These are phyloP conservation scores for Mesembrinibis cayennensis DNA, from an alignment of 2,113 vertebrate genomes.

Conservation along the genomic window DNA sequence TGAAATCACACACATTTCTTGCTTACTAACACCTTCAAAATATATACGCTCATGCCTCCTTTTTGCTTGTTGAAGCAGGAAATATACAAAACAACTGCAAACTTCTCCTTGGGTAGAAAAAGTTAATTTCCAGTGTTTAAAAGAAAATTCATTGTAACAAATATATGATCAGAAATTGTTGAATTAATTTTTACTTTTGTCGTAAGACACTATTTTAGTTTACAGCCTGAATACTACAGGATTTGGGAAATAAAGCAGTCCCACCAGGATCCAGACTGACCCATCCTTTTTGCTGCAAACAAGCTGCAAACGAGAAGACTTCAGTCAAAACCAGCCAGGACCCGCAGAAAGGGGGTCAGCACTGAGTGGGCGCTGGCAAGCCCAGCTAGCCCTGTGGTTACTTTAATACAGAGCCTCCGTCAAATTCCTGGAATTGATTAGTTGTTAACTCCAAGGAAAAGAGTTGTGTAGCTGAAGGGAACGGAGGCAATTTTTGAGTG, in stretches of 20 bases:
- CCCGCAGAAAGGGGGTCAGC: neutral
- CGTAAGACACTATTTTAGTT: neutral
- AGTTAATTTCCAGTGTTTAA: neutral
- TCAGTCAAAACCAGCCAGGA: neutral
- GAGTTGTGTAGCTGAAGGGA: neutral
- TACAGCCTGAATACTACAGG: neutral
- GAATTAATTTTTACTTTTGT: neutral
- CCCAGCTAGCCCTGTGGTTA: neutral
- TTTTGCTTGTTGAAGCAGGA: neutral
- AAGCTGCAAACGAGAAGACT: slow-evolving; percentile 28
- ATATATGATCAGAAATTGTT: neutral
- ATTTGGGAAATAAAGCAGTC: neutral
- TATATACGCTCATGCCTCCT: neutral
- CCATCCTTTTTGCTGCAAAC: neutral
- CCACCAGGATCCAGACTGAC: neutral
- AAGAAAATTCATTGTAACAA: neutral
- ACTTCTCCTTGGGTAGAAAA: neutral
- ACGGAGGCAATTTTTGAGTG: neutral
- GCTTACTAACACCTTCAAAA: neutral
- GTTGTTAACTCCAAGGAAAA: neutral
- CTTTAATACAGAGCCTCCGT: neutral
- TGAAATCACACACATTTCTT: neutral
- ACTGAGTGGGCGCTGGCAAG: neutral
- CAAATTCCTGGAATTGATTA: slow-evolving; percentile 18
- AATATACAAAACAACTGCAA: neutral